These are phyloP conservation scores for Dicranocentrus wangi DNA, from an alignment of 2,888 invertebrate genomes.

Conservation along the genomic window DNA sequence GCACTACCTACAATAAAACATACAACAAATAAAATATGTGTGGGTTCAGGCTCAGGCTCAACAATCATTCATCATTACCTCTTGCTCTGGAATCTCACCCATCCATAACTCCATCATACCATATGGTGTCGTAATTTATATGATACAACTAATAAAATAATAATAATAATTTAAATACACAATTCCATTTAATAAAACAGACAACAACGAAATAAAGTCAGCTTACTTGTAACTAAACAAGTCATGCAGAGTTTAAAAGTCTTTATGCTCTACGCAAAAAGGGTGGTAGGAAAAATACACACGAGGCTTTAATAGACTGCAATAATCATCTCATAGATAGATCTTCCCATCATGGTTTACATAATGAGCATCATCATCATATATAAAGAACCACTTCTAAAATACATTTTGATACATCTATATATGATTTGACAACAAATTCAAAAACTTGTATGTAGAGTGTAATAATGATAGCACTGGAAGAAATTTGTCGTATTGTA, in stretches of 20 bases:
- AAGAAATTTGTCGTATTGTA: conserved; percentile 50
- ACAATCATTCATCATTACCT: neutral
- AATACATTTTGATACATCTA: conserved; percentile 62
- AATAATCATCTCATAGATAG: conserved; percentile 67
- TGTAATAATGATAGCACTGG: conserved; percentile 66
- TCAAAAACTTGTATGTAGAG: conserved; percentile 62
- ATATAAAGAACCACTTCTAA: conserved; percentile 67
- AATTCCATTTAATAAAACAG: conserved; percentile 41
- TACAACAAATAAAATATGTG: conserved; percentile 21
- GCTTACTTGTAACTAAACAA: conserved; percentile 50
- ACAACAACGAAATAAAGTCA: conserved; percentile 23
- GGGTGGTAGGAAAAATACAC: conserved; percentile 68
- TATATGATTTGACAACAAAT: conserved; percentile 65
- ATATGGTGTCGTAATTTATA: conserved; percentile 7
- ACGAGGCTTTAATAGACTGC: conserved; percentile 69
- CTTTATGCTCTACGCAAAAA: conserved; percentile 65
- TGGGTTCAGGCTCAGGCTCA: conserved; percentile 4
- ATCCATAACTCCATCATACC: conserved; percentile 21
- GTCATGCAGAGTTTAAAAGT: conserved; percentile 55
- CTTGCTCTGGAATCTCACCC: conserved; percentile 29
- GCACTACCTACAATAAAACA: conserved; percentile 24
- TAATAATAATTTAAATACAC: conserved; percentile 35
- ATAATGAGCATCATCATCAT: conserved; percentile 65
- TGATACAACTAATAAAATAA: conserved; percentile 32
- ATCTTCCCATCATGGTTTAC: conserved; percentile 67